phyloP scores from a whole-genome alignment of 2,888 invertebrate genomes.

The Phalera bucephala region DNA sequence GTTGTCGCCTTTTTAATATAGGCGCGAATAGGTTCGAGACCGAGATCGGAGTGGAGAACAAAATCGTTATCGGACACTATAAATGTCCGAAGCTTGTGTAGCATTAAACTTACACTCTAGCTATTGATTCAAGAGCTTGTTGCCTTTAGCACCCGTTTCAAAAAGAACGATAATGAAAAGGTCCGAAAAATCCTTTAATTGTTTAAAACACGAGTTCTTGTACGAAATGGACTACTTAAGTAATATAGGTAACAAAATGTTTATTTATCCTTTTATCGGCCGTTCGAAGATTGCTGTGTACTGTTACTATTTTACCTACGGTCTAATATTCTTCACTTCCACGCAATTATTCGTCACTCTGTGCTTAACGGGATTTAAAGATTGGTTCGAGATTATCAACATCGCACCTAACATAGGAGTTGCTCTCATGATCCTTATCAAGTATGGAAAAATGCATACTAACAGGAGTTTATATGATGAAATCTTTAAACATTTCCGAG shows the following conservation, averaged over 20 bases:
- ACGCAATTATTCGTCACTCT: conserved; percentile 50
- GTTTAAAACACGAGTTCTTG: conserved; percentile 39
- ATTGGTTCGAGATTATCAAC: conserved; percentile 59
- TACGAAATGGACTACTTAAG: conserved; percentile 47
- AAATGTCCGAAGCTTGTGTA: no score
- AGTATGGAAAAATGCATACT: conserved; percentile 50
- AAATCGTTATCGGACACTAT: no score
- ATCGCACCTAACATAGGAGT: conserved; percentile 66
- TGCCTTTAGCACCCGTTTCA: no score
- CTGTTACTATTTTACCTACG: conserved; percentile 38
- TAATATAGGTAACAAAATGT: conserved; percentile 47
- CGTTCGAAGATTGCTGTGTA: conserved; percentile 34
- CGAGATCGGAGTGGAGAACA: no score
- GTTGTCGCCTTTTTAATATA: no score
- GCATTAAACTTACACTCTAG: neutral
- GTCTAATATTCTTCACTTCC: conserved; percentile 43
- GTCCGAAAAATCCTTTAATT: conserved; percentile 24
- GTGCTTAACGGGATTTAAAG: conserved; percentile 40
- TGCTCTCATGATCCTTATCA: conserved; percentile 53
- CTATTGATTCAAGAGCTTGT: neutral
- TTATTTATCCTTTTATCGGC: conserved; percentile 54
- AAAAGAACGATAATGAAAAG: conserved; percentile 17
- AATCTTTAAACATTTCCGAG: conserved; percentile 50
- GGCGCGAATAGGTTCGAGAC: no score
- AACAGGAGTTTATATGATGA: conserved; percentile 45